Evolutionary conservation across 2,888 invertebrate genomes (phyloP).

Genomic region (Meteorus cinctellus): DNA sequence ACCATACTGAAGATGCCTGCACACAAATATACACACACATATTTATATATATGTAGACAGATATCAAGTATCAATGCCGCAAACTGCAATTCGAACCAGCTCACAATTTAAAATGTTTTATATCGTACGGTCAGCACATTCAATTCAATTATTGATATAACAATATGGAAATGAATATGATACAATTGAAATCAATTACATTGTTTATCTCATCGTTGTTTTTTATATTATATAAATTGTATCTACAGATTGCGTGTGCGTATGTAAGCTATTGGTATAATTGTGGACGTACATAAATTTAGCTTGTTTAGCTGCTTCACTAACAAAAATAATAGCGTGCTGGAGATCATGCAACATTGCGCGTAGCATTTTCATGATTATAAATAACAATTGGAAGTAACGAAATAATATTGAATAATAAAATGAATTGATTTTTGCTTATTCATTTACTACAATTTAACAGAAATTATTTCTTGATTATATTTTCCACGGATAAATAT

Average conservation of each 20-base stretch:
- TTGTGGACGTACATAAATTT: not conserved
- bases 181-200: not conserved
- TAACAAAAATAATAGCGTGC: not conserved
- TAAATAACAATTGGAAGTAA: not conserved
- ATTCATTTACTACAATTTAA: no score
- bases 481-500: no score
- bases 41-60: not conserved
- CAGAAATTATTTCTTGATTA: no score
- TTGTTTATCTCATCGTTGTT: not conserved
- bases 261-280: not conserved
- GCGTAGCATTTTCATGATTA: not conserved
- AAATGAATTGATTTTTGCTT: no score
- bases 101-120: not conserved
- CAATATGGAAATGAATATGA: not conserved
- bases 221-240: not conserved
- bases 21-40: not conserved
- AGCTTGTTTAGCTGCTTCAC: not conserved
- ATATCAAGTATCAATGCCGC: not conserved
- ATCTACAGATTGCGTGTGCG: not conserved
- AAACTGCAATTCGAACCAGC: not conserved
- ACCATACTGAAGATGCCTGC: not conserved
- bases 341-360: not conserved
- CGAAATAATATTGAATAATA: not conserved
- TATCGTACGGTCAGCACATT: no score
- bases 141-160: not conserved